Evolutionary conservation across 2,797 vertebrate genomes (phyloP).

Genomic region (Chromis chromis): DNA sequence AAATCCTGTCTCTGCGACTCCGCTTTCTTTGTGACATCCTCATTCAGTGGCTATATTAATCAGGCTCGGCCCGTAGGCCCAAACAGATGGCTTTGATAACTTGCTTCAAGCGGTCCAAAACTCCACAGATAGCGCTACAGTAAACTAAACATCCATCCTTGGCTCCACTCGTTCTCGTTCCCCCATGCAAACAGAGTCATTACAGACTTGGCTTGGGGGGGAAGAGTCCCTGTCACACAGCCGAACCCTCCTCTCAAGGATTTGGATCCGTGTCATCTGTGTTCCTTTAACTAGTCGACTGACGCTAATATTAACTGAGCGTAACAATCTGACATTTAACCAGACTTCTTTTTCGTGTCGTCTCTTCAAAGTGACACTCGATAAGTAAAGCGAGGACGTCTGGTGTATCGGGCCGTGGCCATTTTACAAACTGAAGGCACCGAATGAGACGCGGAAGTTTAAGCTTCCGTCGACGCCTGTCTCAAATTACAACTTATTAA

Average conservation of each 20-base stretch:
- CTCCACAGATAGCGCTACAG: conserved; percentile 78
- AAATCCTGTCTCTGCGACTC: conserved; percentile 78
- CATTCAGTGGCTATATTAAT: conserved; percentile 86
- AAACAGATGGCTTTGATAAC: conserved; percentile 85
- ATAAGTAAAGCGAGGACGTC: conserved; percentile 27
- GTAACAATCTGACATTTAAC: conserved; percentile 64
- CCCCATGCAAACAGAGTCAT: conserved; percentile 78
- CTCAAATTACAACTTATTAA: background rate
- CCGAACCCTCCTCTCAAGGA: conserved; percentile 60
- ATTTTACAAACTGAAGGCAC: conserved; percentile 25
- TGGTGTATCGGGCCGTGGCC: background rate
- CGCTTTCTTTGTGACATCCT: conserved; percentile 80
- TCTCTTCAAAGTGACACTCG: conserved; percentile 55
- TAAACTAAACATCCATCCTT: conserved; percentile 80
- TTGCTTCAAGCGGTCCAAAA: conserved; percentile 82
- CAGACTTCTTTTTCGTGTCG: conserved; percentile 27
- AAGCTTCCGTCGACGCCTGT: background rate
- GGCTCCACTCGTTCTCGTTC: conserved; percentile 72
- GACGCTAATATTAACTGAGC: conserved; percentile 74
- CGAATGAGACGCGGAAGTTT: too few relatives aligned
- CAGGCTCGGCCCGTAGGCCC: conserved; percentile 77
- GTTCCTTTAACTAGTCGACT: conserved; percentile 72
- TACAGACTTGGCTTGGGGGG: conserved; percentile 75
- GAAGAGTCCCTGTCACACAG: conserved; percentile 73
- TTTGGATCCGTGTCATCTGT: conserved; percentile 71